Base-by-base conservation (phyloP, 2,797 vertebrate species). In the Dicrostonyx torquatus region DNA sequence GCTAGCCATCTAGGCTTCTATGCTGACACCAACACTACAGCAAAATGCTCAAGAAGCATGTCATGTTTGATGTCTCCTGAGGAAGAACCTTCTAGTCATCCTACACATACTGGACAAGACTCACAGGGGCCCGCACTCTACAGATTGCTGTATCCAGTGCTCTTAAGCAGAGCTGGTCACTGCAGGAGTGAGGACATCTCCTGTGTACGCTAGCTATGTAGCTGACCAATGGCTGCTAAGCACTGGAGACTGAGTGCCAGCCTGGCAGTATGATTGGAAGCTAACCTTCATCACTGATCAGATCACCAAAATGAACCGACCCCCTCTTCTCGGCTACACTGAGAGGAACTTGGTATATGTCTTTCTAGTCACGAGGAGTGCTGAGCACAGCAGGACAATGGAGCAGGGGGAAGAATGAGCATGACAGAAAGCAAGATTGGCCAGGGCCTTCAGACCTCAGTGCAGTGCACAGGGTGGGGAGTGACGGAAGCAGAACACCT, bases 401-500 rank as follows among this genome's bases (percentile, higher is more conserved):
- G 73, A 64, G 18, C 62, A 7, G 40, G 20, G 11, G 31, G 37
- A 45, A 48, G 62, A 31, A 94, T 31, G 17, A 17, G 20, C 55
- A 60, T 15, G 43, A 29, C 10, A 0, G 0, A 10, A 13, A 34
- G 3, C 11, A 3, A 68, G 80, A 95, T 18, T 64, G 87, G 64
- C 12, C 0, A 0, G 53, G 31, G 17, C 60, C 8, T 43, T 70
- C 22, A 6, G 1, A 76, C 53, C 75, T 88, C 82, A 76, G 29
- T 1, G 31, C 72, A 62, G 15, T 89, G 80, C 75, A 91, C 15
- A 0, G 1, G 18, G 0, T 2, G 62, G 94, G 87, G 26, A 70
- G 31, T 17, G 92, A 94, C 97, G 95, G 94, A 70, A 64, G 72
- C 94, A 93, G 53, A 64, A 60, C 40, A 78, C 90, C 89, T 80